Base-by-base conservation (phyloP, 2,797 vertebrate species). In the Typhlichthys eigenmanni region DNA sequence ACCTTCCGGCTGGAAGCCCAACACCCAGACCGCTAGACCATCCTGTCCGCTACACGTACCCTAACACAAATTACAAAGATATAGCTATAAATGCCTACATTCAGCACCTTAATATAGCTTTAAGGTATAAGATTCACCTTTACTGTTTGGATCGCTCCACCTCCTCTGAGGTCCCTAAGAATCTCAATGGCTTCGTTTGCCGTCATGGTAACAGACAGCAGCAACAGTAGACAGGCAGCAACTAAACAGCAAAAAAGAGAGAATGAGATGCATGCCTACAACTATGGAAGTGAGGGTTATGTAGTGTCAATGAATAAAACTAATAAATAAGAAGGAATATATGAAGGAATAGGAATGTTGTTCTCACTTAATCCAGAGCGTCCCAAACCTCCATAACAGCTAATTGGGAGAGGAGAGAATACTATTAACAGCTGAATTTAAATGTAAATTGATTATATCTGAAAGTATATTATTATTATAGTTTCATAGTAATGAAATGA, bases 311-410 rank as follows among this genome's bases (percentile, higher is more conserved):
- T 16, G 6, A 50, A 50, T 2, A 14, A 16, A 17, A 38, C 29
- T 2, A 17, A 55, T 13, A 7, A 24, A 14, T 6, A 14, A 50
- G 17, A 17, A 17, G 1, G 13, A 57, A 50, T 24, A 34, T 43
- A 49, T 34, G 29, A n/a, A 32, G 13, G 7, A 49, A 3, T 51
- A 17, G 46, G 0, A 5, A 0, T 14, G 13, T 14, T 43, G 13
- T 65, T 68, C 93, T 91, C 92, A 95, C 95, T 88, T 24, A 97
- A 85, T 78, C 90, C 94, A 0, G 94, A 97, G 58, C 95, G 92
- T 56, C 95, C 95, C 0, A 97, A 86, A 72, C 95, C 96, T 78
- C 95, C 93, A 0, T 94, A 98, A 75, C 96, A 97, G 85, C 96
- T 98, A 91, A 78, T 81, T 75, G 8, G 9, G 5, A 7, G 2